Base-by-base conservation (phyloP, 2,113 vertebrate species). In the Gavia stellata region DNA sequence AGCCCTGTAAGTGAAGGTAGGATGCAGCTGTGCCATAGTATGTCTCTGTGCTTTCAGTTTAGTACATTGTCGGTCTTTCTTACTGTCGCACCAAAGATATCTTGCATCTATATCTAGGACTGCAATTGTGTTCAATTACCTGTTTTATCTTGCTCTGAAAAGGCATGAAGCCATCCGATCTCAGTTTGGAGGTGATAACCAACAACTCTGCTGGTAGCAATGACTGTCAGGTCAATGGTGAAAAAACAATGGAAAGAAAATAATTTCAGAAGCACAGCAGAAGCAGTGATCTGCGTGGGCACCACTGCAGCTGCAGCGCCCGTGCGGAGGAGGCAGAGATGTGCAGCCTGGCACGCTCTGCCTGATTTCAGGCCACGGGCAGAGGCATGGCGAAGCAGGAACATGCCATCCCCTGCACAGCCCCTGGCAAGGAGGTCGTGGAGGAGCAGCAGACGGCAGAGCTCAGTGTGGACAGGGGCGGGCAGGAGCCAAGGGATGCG, bases 371-470 rank as follows among this genome's bases (percentile, higher is more conserved):
- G 71, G 59, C 44, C 66, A 24, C 0, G 1, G 75, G 53, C 55
- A 53, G 33, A 61, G 47, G 3, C 47, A 59, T 0, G 3, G 28
- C 0, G 0, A 78, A 58, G 45, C n/a, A 74, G n/a, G 65, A 87
- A 45, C 0, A 0, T 61, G 18, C 10, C 29, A 65, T 25, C 8
- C 26, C 44, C 44, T 86, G 59, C 73, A 52, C 16, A 73, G 65
- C 29, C 11, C 12, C 17, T 29, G 47, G 12, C 5, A 10, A 74
- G 42, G 50, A 86, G 63, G 42, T 71, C 1, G 1, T 11, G 59
- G n/a, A 86, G 16, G n/a, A 63, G 34, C 9, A 45, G 49, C 16
- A 45, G 86, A 25, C 0, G 0, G 19, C 10, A 21, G 81, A 74
- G 9, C 24, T 19, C 3, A 3, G 4, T 7, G 19, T 3, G 5